phyloP scores from a whole-genome alignment of 2,797 vertebrate genomes.

The Sebastes ruberrimus region DNA sequence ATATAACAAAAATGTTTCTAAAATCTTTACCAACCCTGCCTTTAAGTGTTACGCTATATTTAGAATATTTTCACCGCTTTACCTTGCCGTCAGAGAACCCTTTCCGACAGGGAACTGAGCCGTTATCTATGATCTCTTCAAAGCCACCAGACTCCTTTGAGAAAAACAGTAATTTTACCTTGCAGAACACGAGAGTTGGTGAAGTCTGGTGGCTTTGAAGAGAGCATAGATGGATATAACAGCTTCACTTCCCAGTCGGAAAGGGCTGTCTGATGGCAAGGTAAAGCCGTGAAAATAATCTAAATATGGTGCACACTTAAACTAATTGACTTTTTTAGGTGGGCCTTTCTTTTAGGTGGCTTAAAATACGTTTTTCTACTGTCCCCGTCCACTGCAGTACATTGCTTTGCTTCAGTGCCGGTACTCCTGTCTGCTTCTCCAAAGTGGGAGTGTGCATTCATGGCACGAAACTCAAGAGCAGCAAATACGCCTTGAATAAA shows the following conservation, averaged over 20 bases:
- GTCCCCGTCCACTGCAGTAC: not conserved
- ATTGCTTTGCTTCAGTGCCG: not conserved
- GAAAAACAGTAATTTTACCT: not conserved
- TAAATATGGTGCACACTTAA: not conserved
- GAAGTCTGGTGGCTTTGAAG: no score
- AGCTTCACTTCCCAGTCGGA: not conserved
- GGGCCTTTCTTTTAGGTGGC: not conserved
- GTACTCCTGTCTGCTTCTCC: no score
- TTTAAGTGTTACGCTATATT: no score
- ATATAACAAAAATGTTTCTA: no score
- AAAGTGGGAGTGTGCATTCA: not conserved
- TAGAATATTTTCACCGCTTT: not conserved
- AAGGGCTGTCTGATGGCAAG: not conserved
- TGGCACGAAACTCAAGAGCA: not conserved
- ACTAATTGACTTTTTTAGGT: not conserved
- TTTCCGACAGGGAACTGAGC: not conserved
- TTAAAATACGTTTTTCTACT: not conserved
- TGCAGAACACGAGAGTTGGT: not conserved
- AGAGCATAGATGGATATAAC: no score
- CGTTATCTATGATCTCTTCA: rapidly evolving
- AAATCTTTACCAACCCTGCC: no score
- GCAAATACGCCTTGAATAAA: conserved; percentile 25
- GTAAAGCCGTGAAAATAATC: not conserved
- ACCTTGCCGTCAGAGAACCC: rapidly evolving
- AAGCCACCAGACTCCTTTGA: not conserved